These are phyloP conservation scores for Nerophis lumbriciformis DNA, from an alignment of 2,113 vertebrate genomes.

Conservation along the genomic window DNA sequence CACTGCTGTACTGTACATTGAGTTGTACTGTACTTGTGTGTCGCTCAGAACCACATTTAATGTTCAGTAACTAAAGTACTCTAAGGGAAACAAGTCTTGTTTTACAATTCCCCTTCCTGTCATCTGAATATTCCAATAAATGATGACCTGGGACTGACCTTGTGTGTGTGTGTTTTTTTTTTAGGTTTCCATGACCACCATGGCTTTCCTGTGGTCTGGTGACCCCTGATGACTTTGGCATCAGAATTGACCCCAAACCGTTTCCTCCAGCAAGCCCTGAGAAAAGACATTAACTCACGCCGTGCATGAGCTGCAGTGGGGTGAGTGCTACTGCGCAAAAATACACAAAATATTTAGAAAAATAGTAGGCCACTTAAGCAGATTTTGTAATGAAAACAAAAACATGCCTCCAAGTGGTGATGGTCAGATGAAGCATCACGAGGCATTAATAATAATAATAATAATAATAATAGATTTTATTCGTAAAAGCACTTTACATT, in stretches of 20 bases:
- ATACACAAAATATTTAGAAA: not conserved
- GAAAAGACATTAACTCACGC: conserved; percentile 38
- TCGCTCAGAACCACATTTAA: not conserved
- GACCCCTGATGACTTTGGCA: conserved; percentile 52
- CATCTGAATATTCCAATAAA: not conserved
- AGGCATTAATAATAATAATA: no score
- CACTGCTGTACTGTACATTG: not conserved
- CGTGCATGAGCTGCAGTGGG: conserved; percentile 53
- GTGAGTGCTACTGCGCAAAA: conserved; percentile 23
- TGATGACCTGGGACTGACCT: not conserved
- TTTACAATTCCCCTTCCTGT: not conserved
- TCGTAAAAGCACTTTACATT: no score
- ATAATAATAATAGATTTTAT: no score
- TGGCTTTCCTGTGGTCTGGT: conserved; percentile 35
- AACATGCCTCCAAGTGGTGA: no score
- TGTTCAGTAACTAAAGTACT: not conserved
- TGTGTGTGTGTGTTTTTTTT: conserved; percentile 11
- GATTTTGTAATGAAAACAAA: not conserved
- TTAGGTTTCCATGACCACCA: conserved; percentile 38
- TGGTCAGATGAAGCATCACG: no score
- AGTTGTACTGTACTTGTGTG: not conserved
- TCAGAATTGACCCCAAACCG: conserved; percentile 40
- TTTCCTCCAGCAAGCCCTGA: conserved; percentile 33
- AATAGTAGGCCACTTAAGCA: not conserved
- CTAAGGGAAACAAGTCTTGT: not conserved